phyloP scores from a whole-genome alignment of 1,140 invertebrate species.

The Druon quercuslanigerum region DNA sequence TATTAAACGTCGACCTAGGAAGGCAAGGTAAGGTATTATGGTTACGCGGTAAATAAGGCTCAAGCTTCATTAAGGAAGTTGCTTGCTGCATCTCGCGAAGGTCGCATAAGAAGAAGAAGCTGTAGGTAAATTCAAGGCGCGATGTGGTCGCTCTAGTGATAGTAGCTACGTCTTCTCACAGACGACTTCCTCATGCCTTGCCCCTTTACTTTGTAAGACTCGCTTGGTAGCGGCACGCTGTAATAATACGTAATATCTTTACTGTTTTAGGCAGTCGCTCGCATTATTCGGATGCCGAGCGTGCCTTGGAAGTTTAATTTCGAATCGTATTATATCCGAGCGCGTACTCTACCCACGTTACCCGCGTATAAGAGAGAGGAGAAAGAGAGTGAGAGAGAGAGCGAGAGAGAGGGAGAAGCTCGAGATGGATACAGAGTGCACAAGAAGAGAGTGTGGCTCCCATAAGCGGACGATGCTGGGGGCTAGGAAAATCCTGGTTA shows the following conservation, averaged over 20 bases:
- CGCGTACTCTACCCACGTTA: constrained; percentile 40
- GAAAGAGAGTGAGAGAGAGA: constrained; percentile 9
- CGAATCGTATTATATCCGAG: constrained; percentile 69
- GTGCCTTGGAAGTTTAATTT: constrained; percentile 72
- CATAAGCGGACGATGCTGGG: too few species aligned
- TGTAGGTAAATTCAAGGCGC: constrained; percentile 34
- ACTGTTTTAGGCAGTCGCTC: constrained; percentile 71
- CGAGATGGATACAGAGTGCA: constrained; percentile 3
- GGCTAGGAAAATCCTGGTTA: too few species aligned
- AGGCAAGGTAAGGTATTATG: background rate
- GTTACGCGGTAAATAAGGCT: constrained; percentile 8
- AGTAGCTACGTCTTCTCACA: constrained; percentile 14
- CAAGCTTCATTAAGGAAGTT: constrained; percentile 30
- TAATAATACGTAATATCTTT: constrained; percentile 74
- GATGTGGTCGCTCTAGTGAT: constrained; percentile 29
- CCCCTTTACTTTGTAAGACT: background rate
- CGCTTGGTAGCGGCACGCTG: constrained; percentile 59
- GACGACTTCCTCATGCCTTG: constrained; percentile 3
- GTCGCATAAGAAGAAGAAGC: constrained; percentile 25
- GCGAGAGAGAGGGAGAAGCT: constrained; percentile 3
- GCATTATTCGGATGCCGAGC: constrained; percentile 70
- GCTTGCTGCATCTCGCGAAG: constrained; percentile 16
- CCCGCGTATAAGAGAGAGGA: constrained; percentile 19
- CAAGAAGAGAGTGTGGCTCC: background rate
- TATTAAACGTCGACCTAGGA: background rate